These are phyloP conservation scores for Nasonia longicornis DNA, from an alignment of 1,140 invertebrate genomes.

Conservation along the genomic window DNA sequence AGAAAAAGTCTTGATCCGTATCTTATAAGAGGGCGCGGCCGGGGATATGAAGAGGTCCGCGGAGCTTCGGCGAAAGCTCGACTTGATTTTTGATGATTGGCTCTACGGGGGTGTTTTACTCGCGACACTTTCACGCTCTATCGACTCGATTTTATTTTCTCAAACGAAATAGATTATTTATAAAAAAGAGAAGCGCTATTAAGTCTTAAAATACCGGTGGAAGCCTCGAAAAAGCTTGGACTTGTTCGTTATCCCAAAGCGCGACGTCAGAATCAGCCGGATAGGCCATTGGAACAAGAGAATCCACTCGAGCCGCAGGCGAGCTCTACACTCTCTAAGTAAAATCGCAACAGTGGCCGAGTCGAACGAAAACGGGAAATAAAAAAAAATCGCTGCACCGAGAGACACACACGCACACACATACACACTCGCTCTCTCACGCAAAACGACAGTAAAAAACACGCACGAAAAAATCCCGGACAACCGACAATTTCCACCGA, in stretches of 20 bases:
- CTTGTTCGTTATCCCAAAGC: background rate
- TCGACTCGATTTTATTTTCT: no score
- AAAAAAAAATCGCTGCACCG: background rate
- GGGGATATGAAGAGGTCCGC: background rate
- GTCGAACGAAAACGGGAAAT: background rate
- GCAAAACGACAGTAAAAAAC: background rate
- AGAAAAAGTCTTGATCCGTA: background rate
- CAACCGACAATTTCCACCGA: conserved; percentile 25
- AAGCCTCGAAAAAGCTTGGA: background rate
- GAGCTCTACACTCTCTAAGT: conserved; percentile 16
- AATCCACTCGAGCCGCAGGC: conserved; percentile 37
- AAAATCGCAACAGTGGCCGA: conserved; percentile 18
- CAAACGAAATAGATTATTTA: no score
- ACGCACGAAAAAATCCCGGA: conserved; percentile 17
- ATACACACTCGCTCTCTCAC: background rate
- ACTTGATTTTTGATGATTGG: conserved; percentile 34
- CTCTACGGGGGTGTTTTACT: background rate
- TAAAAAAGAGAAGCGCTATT: no score
- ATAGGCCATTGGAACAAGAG: conserved; percentile 22
- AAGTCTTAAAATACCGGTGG: no score
- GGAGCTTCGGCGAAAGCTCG: conserved; percentile 18
- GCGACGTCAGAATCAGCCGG: background rate
- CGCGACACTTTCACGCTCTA: background rate
- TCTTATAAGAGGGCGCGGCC: conserved; percentile 33
- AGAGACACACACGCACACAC: background rate